Evolutionary conservation across 92 coral and sea anemone genomes (phyloP).

Genomic region (Pocillopora meandrina): DNA sequence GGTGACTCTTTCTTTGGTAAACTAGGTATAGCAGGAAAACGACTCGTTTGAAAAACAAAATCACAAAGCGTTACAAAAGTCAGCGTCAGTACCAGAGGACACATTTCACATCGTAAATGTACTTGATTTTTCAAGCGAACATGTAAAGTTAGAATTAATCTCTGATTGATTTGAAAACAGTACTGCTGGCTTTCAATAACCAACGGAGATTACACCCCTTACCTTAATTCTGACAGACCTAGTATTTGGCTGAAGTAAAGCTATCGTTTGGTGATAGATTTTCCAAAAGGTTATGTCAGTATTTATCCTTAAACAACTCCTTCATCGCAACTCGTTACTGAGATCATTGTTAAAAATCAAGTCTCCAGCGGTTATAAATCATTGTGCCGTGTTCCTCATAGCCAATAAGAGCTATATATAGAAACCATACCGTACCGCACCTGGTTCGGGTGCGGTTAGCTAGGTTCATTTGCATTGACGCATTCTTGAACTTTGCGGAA

Average conservation of each 20-base stretch:
- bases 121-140: no score
- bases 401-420: constrained; percentile 1
- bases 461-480: constrained; percentile 26
- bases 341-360: not conserved
- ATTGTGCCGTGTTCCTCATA: not conserved
- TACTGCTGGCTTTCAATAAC: no score
- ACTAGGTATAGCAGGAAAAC: no score
- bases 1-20: no score
- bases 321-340: not conserved
- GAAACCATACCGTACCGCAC: constrained; percentile 7
- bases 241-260: not conserved
- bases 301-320: not conserved
- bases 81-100: no score
- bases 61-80: no score
- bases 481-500: not conserved
- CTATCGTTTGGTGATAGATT: not conserved
- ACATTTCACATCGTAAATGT: no score
- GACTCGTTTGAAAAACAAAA: no score
- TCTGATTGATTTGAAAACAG: no score
- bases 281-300: not conserved
- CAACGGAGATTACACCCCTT: not conserved
- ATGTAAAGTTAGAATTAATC: not conserved
- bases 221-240: not conserved
- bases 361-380: not conserved
- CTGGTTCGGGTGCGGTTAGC: constrained; percentile 13